A percentile compares a stretch with the other conserved stretches of the same genome.
Evolutionary conservation across 2,797 vertebrate genomes (phyloP).

Genomic region (Gila robusta): DNA sequence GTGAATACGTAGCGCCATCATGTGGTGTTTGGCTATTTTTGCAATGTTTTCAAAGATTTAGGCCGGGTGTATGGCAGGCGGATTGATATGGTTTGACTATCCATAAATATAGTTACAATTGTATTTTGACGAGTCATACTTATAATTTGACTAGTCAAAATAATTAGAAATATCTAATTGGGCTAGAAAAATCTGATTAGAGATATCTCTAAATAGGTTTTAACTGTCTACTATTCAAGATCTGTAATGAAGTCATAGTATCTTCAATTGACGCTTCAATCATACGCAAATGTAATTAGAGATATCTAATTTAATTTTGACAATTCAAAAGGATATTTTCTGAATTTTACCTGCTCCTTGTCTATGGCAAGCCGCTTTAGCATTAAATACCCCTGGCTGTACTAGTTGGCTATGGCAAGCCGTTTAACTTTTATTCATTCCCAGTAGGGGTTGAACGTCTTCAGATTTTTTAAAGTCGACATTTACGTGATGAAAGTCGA

Average conservation of each 20-base stretch:
- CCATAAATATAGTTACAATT: not conserved
- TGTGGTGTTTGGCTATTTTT: not conserved
- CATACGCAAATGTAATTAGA: too few species aligned
- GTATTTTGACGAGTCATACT: not conserved
- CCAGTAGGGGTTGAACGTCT: too few species aligned
- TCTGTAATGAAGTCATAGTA: not conserved
- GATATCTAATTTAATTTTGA: too few species aligned
- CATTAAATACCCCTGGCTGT: too few species aligned
- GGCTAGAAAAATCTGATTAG: not conserved
- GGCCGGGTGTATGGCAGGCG: not conserved
- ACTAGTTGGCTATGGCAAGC: too few species aligned
- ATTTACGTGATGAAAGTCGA: too few species aligned
- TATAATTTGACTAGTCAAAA: not conserved
- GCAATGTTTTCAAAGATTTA: not conserved
- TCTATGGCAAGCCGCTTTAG: too few species aligned
- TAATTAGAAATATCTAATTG: not conserved
- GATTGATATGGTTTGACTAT: not conserved
- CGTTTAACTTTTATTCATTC: too few species aligned
- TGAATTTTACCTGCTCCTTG: too few species aligned
- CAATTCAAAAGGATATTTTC: too few species aligned
- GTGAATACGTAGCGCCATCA: constrained; percentile 7
- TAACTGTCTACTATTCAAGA: not conserved
- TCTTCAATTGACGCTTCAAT: too few species aligned
- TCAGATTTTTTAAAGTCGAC: too few species aligned
- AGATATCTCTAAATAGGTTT: not conserved